Conservation (phyloP, 2,113 vertebrate genomes). For the Trochalopteron elliotii region DNA sequence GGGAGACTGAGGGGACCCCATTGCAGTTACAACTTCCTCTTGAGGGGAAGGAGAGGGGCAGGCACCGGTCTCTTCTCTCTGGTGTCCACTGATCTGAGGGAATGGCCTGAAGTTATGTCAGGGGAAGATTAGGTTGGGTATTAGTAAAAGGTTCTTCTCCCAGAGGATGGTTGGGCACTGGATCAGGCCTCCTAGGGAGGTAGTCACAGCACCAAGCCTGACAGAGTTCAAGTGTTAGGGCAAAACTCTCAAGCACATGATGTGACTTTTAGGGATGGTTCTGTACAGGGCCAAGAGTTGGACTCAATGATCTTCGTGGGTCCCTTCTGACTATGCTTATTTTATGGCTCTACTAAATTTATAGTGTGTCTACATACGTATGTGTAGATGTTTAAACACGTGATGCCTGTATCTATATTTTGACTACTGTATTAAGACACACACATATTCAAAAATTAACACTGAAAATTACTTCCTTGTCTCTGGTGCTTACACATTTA, state of each 20-base stretch:
- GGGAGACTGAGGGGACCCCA: not conserved
- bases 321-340: not conserved
- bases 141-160: not conserved
- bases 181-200: not conserved
- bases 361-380: not conserved
- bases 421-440: not conserved
- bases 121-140: not conserved
- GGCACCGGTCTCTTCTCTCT: not conserved
- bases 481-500: not conserved
- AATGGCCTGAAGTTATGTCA: not conserved
- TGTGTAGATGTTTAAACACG: not conserved
- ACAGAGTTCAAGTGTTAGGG: not conserved
- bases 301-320: not conserved
- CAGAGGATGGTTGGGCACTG: not conserved
- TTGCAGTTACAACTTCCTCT: rapidly evolving
- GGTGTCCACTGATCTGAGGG: rapidly evolving
- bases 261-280: not conserved
- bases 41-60: not conserved
- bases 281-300: not conserved
- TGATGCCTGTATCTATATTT: not conserved
- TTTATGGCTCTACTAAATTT: not conserved
- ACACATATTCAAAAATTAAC: not conserved
- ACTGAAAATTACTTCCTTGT: not conserved
- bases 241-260: not conserved
- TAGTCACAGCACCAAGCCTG: not conserved